These are phyloP conservation scores for Limnephilus lunatus DNA, from an alignment of 2,888 invertebrate genomes.

Conservation along the genomic window DNA sequence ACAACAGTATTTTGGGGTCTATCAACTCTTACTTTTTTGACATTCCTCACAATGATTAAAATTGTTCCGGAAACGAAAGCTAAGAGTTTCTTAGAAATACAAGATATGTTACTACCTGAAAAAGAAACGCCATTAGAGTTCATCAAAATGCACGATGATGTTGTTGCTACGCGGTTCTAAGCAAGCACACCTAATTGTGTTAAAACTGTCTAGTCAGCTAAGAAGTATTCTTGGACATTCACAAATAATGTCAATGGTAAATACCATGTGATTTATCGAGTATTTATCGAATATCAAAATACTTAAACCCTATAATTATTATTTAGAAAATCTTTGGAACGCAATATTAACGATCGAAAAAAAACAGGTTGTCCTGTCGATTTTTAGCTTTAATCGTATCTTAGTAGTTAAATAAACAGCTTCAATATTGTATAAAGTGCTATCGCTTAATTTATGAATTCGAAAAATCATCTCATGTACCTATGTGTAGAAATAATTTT, in stretches of 20 bases:
- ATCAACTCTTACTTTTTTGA: conserved; percentile 72
- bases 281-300: conserved; percentile 2
- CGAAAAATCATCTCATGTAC: no score
- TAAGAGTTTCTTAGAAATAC: conserved; percentile 77
- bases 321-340: background rate
- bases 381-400: background rate
- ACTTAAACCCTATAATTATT: background rate
- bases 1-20: conserved; percentile 76
- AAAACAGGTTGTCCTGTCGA: background rate
- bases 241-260: background rate
- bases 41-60: conserved; percentile 74
- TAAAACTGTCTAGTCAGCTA: conserved; percentile 16
- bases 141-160: conserved; percentile 9
- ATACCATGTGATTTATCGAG: background rate
- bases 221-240: conserved; percentile 11
- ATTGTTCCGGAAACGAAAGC: conserved; percentile 78
- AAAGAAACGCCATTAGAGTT: conserved; percentile 36
- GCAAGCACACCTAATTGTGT: background rate
- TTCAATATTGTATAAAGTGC: background rate
- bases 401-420: background rate
- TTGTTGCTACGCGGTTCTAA: conserved; percentile 29
- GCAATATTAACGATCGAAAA: background rate
- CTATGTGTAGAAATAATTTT: no score
- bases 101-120: conserved; percentile 71
- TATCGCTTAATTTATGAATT: background rate